Base-by-base conservation (phyloP, 1,140 invertebrate genomes). In the Pachyrhynchus sulphureomaculatus region DNA sequence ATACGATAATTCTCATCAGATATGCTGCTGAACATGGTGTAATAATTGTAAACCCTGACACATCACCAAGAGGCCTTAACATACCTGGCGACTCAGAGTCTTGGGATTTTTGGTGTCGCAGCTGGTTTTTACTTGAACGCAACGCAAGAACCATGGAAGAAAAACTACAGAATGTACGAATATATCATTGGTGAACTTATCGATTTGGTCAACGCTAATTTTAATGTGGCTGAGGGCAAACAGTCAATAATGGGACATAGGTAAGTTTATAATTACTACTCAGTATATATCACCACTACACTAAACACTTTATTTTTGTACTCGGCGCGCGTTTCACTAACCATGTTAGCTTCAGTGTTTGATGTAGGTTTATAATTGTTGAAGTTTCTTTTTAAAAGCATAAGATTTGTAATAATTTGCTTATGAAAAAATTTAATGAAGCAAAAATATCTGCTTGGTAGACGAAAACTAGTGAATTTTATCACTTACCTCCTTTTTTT, bases 71-170 rank as follows among this genome's bases (percentile, higher is more conserved):
- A 68, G 92, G 90, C 8, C 83, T 90, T 12, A 89, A 92, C 70
- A 87, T 99, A 63, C 86, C 89, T 55, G 95, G 94, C 2, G 92
- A 98, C 78, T 87, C 91, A 70, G 93, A 95, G 42, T 81, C 82
- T 18, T 98, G 89, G 83, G 95, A 98, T 79, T 96, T n/a, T 99
- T 81, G 97, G 97, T 21, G 88, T 87, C 21, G 92, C 92, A 17
- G 96, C 97, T 66, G 94, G 96, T 1, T 99, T 98, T 77, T 99
- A 99, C 78, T 80, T 99, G 0, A 90, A 99, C 82, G 95, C 96
- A 2, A 89, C 88, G 0, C 79, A 88, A 69, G 88, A 91, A 23
- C 93, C 94, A 52, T 99, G 96, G 95, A 89, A 89, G 33, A 88
- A 86, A 47, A 88, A 99, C 79, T 99, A 98, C 69, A 86, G 88